A percentile compares a stretch with the other conserved stretches of the same genome.
Evolutionary conservation across 2,113 vertebrate genomes (phyloP).

Genomic region (Dicerorhinus sumatrensis): DNA sequence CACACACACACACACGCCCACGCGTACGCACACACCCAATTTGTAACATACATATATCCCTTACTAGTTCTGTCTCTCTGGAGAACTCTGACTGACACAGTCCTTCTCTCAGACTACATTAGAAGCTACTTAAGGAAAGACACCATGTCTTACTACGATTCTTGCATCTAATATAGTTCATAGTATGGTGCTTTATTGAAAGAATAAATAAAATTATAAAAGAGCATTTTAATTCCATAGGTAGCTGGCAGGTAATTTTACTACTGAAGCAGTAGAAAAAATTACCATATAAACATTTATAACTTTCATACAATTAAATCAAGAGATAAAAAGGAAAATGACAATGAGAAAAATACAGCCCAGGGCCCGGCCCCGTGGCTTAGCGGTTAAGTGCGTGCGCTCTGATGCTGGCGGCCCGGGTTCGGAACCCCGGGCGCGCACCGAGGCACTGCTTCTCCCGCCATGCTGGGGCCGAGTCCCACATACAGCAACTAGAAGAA

Average conservation of each 20-base stretch:
- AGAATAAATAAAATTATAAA: neutral
- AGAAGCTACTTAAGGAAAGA: neutral
- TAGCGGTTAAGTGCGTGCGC: too few relatives aligned
- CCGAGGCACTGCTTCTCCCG: too few relatives aligned
- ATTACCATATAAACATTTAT: neutral
- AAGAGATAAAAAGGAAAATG: slow-evolving; percentile 42
- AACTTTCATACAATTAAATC: neutral
- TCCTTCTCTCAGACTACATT: neutral
- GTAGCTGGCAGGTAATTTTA: neutral
- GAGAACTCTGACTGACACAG: neutral
- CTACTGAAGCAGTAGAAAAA: neutral
- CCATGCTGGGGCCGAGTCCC: too few relatives aligned
- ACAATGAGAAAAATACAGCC: neutral
- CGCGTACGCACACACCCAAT: neutral
- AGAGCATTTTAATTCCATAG: neutral
- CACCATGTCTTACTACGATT: neutral
- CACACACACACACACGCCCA: neutral
- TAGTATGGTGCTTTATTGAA: neutral
- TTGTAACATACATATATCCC: neutral
- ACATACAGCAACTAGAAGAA: too few relatives aligned
- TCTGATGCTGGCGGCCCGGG: too few relatives aligned
- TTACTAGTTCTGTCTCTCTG: neutral
- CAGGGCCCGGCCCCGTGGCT: too few relatives aligned
- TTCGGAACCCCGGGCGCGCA: too few relatives aligned
- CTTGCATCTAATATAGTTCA: neutral